These are phyloP conservation scores for Jaculus jaculus DNA, from an alignment of 2,113 vertebrate genomes.

Conservation along the genomic window DNA sequence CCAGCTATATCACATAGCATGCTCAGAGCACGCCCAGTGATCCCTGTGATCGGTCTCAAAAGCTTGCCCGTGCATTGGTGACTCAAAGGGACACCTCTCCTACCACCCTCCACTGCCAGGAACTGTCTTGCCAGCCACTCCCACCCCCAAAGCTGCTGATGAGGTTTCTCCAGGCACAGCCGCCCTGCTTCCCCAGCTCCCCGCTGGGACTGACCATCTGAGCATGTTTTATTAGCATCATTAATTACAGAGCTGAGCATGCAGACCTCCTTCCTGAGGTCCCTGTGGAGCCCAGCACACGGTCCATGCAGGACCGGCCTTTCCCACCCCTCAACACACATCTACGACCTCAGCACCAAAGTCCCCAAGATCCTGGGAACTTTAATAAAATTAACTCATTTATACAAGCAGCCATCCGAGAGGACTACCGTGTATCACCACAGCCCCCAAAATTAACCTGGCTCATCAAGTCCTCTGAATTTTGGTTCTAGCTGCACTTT, in stretches of 20 bases:
- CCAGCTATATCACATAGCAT: not conserved
- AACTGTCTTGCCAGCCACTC: not conserved
- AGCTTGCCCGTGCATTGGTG: fast-evolving
- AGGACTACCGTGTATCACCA: not conserved
- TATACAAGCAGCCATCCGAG: not conserved
- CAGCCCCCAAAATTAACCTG: not conserved
- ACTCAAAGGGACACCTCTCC: not conserved
- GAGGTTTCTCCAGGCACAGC: not conserved
- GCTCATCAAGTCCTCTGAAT: not conserved
- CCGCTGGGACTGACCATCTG: not conserved
- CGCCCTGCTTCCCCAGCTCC: not conserved
- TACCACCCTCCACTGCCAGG: fast-evolving
- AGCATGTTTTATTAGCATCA: not conserved
- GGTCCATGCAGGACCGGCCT: not conserved
- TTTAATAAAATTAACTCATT: constrained; percentile 65
- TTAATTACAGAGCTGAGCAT: not conserved
- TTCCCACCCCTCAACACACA: too few relatives aligned
- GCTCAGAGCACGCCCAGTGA: not conserved
- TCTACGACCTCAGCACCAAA: not conserved
- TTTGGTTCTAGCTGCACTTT: not conserved
- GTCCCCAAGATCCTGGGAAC: constrained; percentile 1
- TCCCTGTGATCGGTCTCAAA: fast-evolving
- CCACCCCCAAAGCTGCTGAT: not conserved
- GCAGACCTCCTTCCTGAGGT: not conserved
- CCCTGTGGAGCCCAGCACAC: not conserved